Base-by-base conservation (phyloP, 2,888 invertebrate species). In the Mamestra brassicae region DNA sequence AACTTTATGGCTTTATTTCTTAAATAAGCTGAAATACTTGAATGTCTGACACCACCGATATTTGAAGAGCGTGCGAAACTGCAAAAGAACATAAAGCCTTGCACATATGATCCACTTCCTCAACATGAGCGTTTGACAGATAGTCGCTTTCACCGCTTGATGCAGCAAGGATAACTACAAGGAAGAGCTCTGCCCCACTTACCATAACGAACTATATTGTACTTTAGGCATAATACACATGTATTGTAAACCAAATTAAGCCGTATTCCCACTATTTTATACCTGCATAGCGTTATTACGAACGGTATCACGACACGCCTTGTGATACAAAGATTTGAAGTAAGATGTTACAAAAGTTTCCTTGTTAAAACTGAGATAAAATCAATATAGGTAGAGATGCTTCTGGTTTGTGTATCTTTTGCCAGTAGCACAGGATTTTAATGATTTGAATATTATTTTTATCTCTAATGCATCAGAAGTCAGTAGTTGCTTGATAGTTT, bases 121-220 rank as follows among this genome's bases (percentile, higher is more conserved):
- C 90, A 87, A 93, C 92, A 92, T 92, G 91, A 91, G 80, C 87
- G 89, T 91, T 92, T 93, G 93, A 93, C 92, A 92, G 92, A 93
- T 91, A 90, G 87, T 88, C 89, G 91, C 95, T 95, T 95, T 96
- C 95, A 93, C 95, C 87, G 84, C 83, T 85, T 85, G 88, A 90
- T 93, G 91, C 90, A 90, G 91, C 86, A 92, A 93, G 93, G 93
- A 95, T 93, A 91, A 89, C 88, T 89, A 91, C 87, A 81, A 94
- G 92, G 92, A 93, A 92, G 91, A 90, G 91, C 89, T 88, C 81
- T 88, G 92, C 54, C 89, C 92, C 82, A 93, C 90, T 89, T 91
- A 85, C 55, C 78, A 89, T 91, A 91, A 92, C 90, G 89, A 92
- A 90, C 88, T 89, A 88, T 90, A 91, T 90, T 92, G 90, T 89